These are phyloP conservation scores for Spea bombifrons DNA, from an alignment of 2,113 vertebrate genomes.

Conservation along the genomic window DNA sequence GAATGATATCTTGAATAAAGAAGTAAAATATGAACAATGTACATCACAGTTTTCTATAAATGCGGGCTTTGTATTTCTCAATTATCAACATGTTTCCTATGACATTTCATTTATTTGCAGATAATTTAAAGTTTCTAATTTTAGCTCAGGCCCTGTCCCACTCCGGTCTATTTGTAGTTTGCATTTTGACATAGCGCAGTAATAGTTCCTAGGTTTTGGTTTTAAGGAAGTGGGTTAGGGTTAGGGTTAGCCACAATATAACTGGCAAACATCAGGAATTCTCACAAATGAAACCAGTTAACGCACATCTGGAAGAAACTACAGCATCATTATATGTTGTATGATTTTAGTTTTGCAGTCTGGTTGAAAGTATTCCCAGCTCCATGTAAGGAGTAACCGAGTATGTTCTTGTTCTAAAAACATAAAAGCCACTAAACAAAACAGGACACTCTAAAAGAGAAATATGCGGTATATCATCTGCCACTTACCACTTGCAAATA, in stretches of 20 bases:
- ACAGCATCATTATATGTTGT: slow-evolving; percentile 7
- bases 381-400: background rate
- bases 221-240: slow-evolving; percentile 38
- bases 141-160: slow-evolving; percentile 27
- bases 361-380: slow-evolving; percentile 21
- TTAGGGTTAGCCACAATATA: slow-evolving; percentile 39
- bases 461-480: too few species aligned
- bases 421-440: too few species aligned
- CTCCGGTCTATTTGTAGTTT: slow-evolving; percentile 26
- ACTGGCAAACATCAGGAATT: slow-evolving; percentile 26
- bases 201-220: slow-evolving; percentile 54
- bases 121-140: slow-evolving; percentile 12
- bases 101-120: too few species aligned
- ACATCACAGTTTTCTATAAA: too few species aligned
- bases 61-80: background rate
- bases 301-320: background rate
- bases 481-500: too few species aligned
- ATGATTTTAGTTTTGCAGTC: background rate
- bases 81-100: too few species aligned
- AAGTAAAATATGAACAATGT: too few species aligned
- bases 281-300: background rate
- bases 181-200: slow-evolving; percentile 53
- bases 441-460: too few species aligned
- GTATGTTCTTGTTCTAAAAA: too few species aligned
- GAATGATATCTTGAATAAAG: too few species aligned